Conservation (phyloP, 1,140 invertebrate species). For the Hyles euphorbiae region DNA sequence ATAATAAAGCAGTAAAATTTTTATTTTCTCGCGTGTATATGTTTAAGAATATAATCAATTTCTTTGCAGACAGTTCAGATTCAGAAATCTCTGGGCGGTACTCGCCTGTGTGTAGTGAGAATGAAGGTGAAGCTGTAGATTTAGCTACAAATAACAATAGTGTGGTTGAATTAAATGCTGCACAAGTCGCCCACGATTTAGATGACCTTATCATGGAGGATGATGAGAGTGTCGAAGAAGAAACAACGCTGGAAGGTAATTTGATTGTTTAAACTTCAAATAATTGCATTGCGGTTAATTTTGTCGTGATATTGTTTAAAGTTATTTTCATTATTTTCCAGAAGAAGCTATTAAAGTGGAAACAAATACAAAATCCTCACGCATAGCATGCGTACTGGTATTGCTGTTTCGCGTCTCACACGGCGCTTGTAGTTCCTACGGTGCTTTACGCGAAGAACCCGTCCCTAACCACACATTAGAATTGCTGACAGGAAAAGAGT, state of each 20-base stretch:
- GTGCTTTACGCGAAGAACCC: slow-evolving; percentile 30
- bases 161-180: slow-evolving; percentile 33
- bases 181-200: slow-evolving; percentile 52
- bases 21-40: too few species aligned
- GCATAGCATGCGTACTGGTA: slow-evolving; percentile 55
- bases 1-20: background rate
- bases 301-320: too few species aligned
- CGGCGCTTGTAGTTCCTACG: slow-evolving; percentile 35
- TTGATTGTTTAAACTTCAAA: background rate
- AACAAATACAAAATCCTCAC: slow-evolving; percentile 38
- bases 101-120: slow-evolving; percentile 76
- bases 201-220: slow-evolving; percentile 65
- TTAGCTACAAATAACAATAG: slow-evolving; percentile 18
- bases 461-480: slow-evolving; percentile 43
- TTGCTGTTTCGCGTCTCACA: slow-evolving; percentile 58
- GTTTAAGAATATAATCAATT: too few species aligned
- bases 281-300: background rate
- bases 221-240: slow-evolving; percentile 46
- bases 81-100: slow-evolving; percentile 71
- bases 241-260: slow-evolving; percentile 41
- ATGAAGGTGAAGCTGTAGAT: slow-evolving; percentile 52
- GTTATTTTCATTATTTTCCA: slow-evolving; percentile 16
- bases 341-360: slow-evolving; percentile 32
- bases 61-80: slow-evolving; percentile 64
- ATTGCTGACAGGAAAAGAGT: slow-evolving; percentile 47